phyloP scores from a whole-genome alignment of 2,113 vertebrate species.

The Gnathonemus echidnorhynchus region DNA sequence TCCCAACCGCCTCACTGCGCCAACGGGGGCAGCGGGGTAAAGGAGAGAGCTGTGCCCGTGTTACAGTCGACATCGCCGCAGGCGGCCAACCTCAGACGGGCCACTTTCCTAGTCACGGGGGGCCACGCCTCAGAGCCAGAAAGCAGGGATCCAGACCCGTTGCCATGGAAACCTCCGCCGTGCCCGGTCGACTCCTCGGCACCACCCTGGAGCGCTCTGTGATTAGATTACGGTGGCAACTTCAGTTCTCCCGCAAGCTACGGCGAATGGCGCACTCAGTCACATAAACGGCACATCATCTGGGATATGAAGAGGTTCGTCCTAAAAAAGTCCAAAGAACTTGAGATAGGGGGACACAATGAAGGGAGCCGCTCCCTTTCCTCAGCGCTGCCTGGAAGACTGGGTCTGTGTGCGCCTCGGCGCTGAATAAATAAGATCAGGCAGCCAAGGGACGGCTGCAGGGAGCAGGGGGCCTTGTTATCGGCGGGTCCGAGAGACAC shows the following conservation, averaged over 20 bases:
- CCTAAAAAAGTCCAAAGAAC: neutral
- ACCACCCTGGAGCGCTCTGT: neutral
- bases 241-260: neutral
- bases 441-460: neutral
- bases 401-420: neutral
- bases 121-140: conserved; percentile 2
- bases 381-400: neutral
- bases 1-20: neutral
- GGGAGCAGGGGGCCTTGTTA: conserved; percentile 17
- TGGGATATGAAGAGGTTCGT: neutral
- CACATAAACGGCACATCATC: neutral
- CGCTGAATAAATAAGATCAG: conserved; percentile 42
- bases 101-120: neutral
- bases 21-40: neutral
- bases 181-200: neutral
- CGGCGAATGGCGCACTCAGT: neutral
- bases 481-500: conserved; percentile 18
- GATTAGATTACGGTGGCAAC: neutral
- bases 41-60: neutral
- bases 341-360: neutral
- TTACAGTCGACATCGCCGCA: neutral
- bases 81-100: neutral
- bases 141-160: neutral
- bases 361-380: neutral
- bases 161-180: neutral